Conservation (phyloP, 2,888 invertebrate genomes). For the Dexiosoma caninum region DNA sequence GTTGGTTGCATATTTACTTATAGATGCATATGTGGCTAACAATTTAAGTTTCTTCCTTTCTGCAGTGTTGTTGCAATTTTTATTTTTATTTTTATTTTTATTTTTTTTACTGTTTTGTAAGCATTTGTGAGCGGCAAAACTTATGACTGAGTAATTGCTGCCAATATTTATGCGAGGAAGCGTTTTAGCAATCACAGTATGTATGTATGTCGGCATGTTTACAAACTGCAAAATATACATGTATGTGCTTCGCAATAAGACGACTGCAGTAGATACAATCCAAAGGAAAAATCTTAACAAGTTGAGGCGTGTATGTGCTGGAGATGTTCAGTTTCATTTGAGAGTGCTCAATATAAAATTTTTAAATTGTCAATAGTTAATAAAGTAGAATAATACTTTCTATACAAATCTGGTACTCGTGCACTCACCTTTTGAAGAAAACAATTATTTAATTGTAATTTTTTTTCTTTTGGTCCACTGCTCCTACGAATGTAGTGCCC, state of each 20-base stretch:
- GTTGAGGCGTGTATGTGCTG: constrained; percentile 9
- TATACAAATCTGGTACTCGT: too few relatives aligned
- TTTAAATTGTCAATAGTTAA: too few relatives aligned
- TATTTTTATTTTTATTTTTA: constrained; percentile 9
- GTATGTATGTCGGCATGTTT: constrained; percentile 39
- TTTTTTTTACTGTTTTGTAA: constrained; percentile 1
- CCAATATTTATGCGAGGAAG: constrained; percentile 77
- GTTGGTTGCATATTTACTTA: constrained; percentile 30
- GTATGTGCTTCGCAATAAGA: neutral
- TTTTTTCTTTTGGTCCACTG: too few relatives aligned
- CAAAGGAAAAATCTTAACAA: neutral
- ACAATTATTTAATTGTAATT: too few relatives aligned
- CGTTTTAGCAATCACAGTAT: constrained; percentile 70
- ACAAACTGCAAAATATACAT: neutral
- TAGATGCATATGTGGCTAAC: constrained; percentile 15
- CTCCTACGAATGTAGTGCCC: too few relatives aligned
- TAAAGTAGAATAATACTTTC: too few relatives aligned
- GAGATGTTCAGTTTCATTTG: neutral
- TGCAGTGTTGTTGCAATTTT: constrained; percentile 19
- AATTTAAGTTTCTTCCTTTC: constrained; percentile 26
- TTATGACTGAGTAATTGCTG: constrained; percentile 77
- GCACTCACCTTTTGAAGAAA: too few relatives aligned
- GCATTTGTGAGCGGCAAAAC: constrained; percentile 69
- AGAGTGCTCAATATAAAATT: too few relatives aligned
- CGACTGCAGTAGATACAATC: constrained; percentile 4